phyloP scores from a whole-genome alignment of 2,888 invertebrate species.

The Eristalinus aeneus region DNA sequence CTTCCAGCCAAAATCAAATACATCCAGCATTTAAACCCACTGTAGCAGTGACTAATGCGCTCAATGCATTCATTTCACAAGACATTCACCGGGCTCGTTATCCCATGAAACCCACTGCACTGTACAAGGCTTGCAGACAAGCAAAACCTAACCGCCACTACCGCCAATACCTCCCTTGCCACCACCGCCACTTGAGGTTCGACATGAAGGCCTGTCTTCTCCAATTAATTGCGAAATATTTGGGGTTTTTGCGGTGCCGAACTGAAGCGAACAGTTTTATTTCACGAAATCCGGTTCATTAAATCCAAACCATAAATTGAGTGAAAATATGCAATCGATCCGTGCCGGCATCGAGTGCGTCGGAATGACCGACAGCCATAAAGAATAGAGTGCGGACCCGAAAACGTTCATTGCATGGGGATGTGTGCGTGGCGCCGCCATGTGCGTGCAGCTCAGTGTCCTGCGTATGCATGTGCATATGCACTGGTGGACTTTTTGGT shows the following conservation, averaged over 20 bases:
- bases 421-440: neutral
- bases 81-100: constrained; percentile 15
- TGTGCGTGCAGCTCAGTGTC: neutral
- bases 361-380: constrained; percentile 24
- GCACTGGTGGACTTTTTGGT: constrained; percentile 2
- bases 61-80: neutral
- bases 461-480: neutral
- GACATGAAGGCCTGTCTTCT: constrained; percentile 27
- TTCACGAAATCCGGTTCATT: constrained; percentile 54
- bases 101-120: neutral
- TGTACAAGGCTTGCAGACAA: neutral
- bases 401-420: neutral
- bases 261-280: constrained; percentile 20
- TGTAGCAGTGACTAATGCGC: neutral
- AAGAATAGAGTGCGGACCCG: constrained; percentile 27
- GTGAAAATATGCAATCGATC: constrained; percentile 64
- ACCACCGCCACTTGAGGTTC: neutral
- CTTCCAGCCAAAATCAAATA: neutral
- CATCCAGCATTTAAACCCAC: neutral
- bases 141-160: neutral
- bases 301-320: constrained; percentile 67
- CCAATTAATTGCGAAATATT: constrained; percentile 68
- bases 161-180: neutral
- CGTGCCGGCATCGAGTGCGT: constrained; percentile 18
- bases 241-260: constrained; percentile 42